phyloP scores from a whole-genome alignment of 2,113 vertebrate genomes.

The Ophiodon elongatus region DNA sequence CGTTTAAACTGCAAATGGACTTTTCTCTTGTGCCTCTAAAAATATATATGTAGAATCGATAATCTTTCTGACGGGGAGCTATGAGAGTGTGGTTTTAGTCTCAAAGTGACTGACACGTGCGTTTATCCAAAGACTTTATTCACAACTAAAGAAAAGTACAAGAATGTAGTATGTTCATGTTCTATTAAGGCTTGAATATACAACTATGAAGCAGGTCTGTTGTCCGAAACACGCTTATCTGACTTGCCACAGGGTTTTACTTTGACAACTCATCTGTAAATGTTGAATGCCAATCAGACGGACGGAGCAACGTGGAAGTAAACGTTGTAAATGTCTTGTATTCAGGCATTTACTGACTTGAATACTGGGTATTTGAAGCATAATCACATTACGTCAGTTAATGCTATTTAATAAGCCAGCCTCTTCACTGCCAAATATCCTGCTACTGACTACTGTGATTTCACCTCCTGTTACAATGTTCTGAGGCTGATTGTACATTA shows the following conservation, averaged over 20 bases:
- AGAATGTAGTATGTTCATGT: constrained; percentile 26
- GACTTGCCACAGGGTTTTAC: constrained; percentile 20
- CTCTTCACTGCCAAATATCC: constrained; percentile 50
- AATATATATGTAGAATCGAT: constrained; percentile 33
- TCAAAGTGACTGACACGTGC: constrained; percentile 3
- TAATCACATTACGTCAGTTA: constrained; percentile 18
- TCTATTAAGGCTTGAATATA: constrained; percentile 9
- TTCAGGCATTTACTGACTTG: constrained; percentile 19
- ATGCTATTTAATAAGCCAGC: constrained; percentile 34
- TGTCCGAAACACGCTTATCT: constrained; percentile 3
- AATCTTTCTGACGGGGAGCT: constrained; percentile 31
- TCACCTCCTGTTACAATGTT: constrained; percentile 22
- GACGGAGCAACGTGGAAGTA: neutral
- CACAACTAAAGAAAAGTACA: constrained; percentile 10
- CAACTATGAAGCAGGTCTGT: neutral
- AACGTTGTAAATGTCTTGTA: constrained; percentile 7
- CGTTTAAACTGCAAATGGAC: neutral
- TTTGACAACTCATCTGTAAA: constrained; percentile 4
- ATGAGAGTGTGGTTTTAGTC: neutral
- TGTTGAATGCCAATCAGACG: constrained; percentile 12
- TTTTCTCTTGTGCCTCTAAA: constrained; percentile 36
- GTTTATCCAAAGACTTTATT: constrained; percentile 27
- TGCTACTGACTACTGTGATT: constrained; percentile 28
- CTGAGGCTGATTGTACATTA: constrained; percentile 1
- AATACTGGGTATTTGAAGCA: constrained; percentile 16